Conservation (phyloP, 2,888 invertebrate species). For the Troilus luridus region DNA sequence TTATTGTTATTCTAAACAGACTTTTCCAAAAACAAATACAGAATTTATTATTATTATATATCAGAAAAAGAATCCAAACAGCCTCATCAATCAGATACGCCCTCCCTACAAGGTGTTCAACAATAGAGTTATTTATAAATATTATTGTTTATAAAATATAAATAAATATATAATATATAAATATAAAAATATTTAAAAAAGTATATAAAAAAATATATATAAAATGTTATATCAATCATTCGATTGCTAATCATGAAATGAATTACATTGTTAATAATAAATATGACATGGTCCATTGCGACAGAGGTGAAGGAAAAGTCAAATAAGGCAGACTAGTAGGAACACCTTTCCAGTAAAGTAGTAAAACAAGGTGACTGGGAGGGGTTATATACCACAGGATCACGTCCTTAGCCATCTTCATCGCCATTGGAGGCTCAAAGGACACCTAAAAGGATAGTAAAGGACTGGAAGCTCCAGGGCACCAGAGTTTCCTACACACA, state of each 20-base stretch:
- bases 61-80: too few species aligned
- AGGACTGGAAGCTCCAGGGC: background rate
- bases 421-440: slow-evolving; percentile 18
- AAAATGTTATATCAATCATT: too few species aligned
- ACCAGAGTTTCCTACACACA: background rate
- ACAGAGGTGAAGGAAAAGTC: background rate
- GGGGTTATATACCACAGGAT: background rate
- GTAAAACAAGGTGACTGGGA: background rate
- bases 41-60: too few species aligned
- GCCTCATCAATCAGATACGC: too few species aligned
- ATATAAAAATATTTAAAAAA: too few species aligned
- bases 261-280: background rate
- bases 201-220: too few species aligned
- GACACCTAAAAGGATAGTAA: slow-evolving; percentile 20
- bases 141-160: too few species aligned
- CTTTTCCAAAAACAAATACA: too few species aligned
- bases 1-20: too few species aligned
- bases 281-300: background rate
- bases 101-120: too few species aligned
- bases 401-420: background rate
- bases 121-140: too few species aligned
- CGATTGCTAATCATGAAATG: background rate
- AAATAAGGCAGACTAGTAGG: background rate
- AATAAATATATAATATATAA: too few species aligned
- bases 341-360: background rate